Percentiles rank a stretch among this genome's conserved stretches.
These are phyloP conservation scores for Cyphomyrmex costatus DNA, from an alignment of 1,140 invertebrate species.

Conservation along the genomic window DNA sequence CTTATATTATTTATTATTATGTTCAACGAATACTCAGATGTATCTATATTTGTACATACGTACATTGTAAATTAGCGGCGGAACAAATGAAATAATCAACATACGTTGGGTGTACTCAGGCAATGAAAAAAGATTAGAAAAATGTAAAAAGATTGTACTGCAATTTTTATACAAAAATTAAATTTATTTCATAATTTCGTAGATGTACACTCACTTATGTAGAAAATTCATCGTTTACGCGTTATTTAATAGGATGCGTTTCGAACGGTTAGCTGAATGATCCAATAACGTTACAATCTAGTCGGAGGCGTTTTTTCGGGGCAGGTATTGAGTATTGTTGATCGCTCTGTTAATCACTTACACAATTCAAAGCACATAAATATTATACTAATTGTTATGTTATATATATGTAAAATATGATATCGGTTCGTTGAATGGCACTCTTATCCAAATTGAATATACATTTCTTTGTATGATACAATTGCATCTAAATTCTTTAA, in stretches of 20 bases:
- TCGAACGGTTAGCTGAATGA: constrained; percentile 77
- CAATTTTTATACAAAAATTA: constrained; percentile 84
- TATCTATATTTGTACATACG: constrained; percentile 10
- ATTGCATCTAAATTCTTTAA: not conserved
- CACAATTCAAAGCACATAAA: constrained; percentile 76
- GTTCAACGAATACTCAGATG: not conserved
- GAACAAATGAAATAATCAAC: not conserved
- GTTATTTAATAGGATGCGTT: constrained; percentile 79
- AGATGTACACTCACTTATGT: constrained; percentile 84
- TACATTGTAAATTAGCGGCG: constrained; percentile 15
- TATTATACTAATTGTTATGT: constrained; percentile 19
- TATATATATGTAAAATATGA: constrained; percentile 28
- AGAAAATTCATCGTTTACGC: constrained; percentile 83
- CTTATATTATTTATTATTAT: not conserved
- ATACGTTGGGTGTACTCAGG: not conserved
- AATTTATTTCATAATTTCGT: constrained; percentile 86
- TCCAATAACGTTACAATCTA: constrained; percentile 74
- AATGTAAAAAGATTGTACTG: constrained; percentile 15
- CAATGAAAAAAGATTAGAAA: not conserved
- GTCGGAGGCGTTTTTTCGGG: constrained; percentile 72
- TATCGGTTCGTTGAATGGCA: constrained; percentile 23
- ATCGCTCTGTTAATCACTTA: constrained; percentile 73
- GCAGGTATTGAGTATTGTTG: constrained; percentile 74
- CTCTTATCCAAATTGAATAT: constrained; percentile 14
- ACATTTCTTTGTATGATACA: not conserved